These are phyloP conservation scores for Eupelmus urozonus DNA, from an alignment of 2,888 invertebrate species.

Conservation along the genomic window DNA sequence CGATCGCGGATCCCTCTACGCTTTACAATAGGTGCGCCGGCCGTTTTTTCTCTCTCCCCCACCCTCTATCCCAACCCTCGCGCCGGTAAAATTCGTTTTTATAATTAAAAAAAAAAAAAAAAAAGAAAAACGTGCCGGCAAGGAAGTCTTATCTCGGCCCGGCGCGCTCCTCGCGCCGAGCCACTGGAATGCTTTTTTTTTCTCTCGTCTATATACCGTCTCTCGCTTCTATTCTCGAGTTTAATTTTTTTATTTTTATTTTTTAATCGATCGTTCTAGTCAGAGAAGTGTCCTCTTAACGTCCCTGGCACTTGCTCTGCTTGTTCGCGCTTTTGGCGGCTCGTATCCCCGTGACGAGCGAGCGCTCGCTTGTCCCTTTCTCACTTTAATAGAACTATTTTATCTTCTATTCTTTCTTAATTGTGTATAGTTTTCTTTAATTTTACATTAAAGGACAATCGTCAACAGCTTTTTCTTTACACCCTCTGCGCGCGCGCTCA, in stretches of 20 bases:
- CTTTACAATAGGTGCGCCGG: slow-evolving; percentile 37
- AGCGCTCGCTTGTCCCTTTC: background rate
- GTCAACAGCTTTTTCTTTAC: slow-evolving; percentile 37
- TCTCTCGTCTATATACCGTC: too few relatives aligned
- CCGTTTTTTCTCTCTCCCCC: slow-evolving; percentile 9
- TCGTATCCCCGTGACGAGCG: slow-evolving; percentile 26
- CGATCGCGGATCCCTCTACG: slow-evolving; percentile 30
- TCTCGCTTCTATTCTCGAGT: slow-evolving; percentile 9
- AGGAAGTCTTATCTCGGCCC: slow-evolving; percentile 52
- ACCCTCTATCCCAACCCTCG: background rate
- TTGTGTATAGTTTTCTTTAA: slow-evolving; percentile 1
- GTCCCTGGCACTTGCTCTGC: background rate
- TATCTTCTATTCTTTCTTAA: slow-evolving; percentile 8
- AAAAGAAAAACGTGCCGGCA: slow-evolving; percentile 36
- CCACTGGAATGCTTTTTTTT: slow-evolving; percentile 49
- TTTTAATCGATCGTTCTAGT: background rate
- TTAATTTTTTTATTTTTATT: background rate
- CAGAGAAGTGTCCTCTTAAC: background rate
- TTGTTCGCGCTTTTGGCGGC: background rate
- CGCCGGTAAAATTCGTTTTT: background rate
- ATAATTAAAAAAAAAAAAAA: background rate
- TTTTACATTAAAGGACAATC: slow-evolving; percentile 26
- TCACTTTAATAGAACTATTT: slow-evolving; percentile 49
- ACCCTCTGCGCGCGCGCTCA: slow-evolving; percentile 39
- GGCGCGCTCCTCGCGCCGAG: slow-evolving; percentile 12